These are phyloP conservation scores for Pantherophis alleghaniensis DNA, from an alignment of 2,797 vertebrate genomes.

Conservation along the genomic window DNA sequence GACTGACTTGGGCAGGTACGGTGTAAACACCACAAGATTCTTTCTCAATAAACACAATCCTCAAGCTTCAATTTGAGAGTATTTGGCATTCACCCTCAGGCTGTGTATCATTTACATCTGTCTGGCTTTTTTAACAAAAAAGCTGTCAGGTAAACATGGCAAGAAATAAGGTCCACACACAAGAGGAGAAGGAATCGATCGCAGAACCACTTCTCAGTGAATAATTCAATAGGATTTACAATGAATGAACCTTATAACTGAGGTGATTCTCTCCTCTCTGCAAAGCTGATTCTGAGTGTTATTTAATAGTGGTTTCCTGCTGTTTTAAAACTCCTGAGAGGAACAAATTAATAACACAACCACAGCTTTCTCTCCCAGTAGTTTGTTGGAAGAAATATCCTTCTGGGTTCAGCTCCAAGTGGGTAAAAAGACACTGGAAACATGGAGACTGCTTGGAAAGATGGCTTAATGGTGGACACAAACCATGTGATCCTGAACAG, in stretches of 20 bases:
- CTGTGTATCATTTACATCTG: not conserved
- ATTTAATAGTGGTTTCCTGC: not conserved
- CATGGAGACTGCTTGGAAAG: no score
- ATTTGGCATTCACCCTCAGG: not conserved
- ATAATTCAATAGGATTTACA: not conserved
- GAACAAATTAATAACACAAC: not conserved
- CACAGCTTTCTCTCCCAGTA: not conserved
- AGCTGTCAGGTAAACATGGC: not conserved
- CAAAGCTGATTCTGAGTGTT: not conserved
- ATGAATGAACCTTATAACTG: not conserved
- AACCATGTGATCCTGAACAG: no score
- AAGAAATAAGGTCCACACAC: not conserved
- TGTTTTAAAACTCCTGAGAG: not conserved
- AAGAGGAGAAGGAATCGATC: not conserved
- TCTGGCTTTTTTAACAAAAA: not conserved
- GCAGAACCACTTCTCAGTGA: not conserved
- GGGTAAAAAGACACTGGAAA: no score
- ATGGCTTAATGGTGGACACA: no score
- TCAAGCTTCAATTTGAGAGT: not conserved
- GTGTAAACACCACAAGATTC: not conserved
- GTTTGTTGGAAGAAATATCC: no score
- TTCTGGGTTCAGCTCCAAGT: no score
- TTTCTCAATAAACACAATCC: not conserved
- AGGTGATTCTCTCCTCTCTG: not conserved
- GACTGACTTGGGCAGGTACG: not conserved